A percentile compares a stretch with the other conserved stretches of the same genome.
Evolutionary conservation across 2,797 vertebrate species (phyloP).

Genomic region (Heteromormyrus szaboi): DNA sequence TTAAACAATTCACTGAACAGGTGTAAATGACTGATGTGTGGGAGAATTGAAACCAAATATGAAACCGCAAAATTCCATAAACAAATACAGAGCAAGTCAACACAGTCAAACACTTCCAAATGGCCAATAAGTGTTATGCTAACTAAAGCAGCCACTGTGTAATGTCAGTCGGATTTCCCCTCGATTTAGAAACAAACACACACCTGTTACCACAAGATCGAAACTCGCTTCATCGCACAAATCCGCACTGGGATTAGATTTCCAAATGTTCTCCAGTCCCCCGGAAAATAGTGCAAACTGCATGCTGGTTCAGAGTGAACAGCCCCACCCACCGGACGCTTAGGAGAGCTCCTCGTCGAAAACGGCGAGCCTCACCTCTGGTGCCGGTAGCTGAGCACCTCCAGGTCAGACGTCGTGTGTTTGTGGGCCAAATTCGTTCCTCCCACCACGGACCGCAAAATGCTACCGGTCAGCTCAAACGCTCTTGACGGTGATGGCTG

Average conservation of each 20-base stretch:
- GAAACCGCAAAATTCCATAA: neutral
- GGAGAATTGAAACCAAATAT: neutral
- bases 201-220: neutral
- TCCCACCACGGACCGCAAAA: neutral
- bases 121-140: neutral
- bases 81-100: neutral
- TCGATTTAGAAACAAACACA: neutral
- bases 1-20: conserved; percentile 2
- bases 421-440: neutral
- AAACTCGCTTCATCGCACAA: neutral
- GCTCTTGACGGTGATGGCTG: neutral
- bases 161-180: neutral
- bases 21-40: neutral
- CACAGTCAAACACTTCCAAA: neutral
- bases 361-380: neutral
- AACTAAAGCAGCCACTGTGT: neutral
- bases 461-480: neutral
- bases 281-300: neutral
- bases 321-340: neutral
- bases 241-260: neutral
- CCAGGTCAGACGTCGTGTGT: neutral
- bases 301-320: neutral
- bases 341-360: neutral
- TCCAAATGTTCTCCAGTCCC: neutral
- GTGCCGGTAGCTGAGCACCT: neutral